These are phyloP conservation scores for Eulithis prunata DNA, from an alignment of 2,888 invertebrate species.

Conservation along the genomic window DNA sequence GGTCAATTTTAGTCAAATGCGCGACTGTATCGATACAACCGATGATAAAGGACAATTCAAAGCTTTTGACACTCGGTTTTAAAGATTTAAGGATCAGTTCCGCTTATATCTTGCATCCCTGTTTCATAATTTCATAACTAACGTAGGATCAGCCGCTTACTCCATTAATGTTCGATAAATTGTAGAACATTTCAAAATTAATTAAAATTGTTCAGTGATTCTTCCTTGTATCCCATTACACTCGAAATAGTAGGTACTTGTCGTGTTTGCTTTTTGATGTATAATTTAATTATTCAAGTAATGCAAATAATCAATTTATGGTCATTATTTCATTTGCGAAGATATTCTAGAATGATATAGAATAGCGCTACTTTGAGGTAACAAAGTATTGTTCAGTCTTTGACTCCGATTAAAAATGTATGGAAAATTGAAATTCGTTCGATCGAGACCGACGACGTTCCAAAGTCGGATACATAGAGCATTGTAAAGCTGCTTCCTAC, in stretches of 20 bases:
- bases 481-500: constrained; percentile 4
- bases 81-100: neutral
- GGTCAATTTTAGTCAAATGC: no score
- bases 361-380: constrained; percentile 14
- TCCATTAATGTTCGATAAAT: constrained; percentile 33
- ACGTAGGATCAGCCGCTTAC: constrained; percentile 30
- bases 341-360: neutral
- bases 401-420: constrained; percentile 42
- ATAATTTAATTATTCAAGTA: constrained; percentile 5
- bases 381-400: constrained; percentile 29
- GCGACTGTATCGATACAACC: no score
- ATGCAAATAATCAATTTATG: no score
- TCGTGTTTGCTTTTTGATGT: no score
- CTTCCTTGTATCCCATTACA: constrained; percentile 11
- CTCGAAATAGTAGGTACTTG: no score
- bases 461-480: constrained; percentile 25
- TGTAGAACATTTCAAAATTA: constrained; percentile 26
- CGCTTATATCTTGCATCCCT: constrained; percentile 15
- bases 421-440: constrained; percentile 42
- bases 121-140: constrained; percentile 33
- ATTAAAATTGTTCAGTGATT: constrained; percentile 22
- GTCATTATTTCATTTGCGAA: neutral
- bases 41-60: no score
- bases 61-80: no score
- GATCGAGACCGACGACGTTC: constrained; percentile 32